Evolutionary conservation across 2,113 vertebrate species (phyloP).

Genomic region (Brachypodius melanocephalos): DNA sequence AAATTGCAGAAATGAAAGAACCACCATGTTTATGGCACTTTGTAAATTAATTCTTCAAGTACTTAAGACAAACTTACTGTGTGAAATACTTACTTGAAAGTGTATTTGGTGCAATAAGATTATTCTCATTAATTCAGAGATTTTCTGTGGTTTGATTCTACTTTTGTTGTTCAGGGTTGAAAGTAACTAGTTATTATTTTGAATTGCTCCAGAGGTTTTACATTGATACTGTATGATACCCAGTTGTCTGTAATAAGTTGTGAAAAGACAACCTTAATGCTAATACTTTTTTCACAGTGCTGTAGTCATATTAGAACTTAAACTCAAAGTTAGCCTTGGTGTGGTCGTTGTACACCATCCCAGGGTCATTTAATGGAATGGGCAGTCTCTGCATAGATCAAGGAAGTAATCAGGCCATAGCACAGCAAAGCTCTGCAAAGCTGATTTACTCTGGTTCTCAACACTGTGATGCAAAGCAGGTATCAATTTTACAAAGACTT

Average conservation of each 20-base stretch:
- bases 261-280: background rate
- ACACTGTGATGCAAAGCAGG: background rate
- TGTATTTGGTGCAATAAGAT: background rate
- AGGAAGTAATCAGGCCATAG: background rate
- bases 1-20: background rate
- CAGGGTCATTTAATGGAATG: background rate
- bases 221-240: fast-evolving
- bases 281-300: background rate
- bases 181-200: background rate
- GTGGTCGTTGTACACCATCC: background rate
- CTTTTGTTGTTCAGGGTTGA: background rate
- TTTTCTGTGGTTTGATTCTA: background rate
- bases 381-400: background rate
- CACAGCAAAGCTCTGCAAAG: background rate
- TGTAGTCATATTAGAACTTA: background rate
- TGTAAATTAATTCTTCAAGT: background rate
- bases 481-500: background rate
- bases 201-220: background rate
- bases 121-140: background rate
- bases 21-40: background rate
- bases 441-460: background rate
- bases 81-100: background rate
- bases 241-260: background rate
- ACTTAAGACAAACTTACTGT: background rate
- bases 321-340: background rate